Evolutionary conservation across 2,888 invertebrate species (phyloP).

Genomic region (Charanyca ferruginea): DNA sequence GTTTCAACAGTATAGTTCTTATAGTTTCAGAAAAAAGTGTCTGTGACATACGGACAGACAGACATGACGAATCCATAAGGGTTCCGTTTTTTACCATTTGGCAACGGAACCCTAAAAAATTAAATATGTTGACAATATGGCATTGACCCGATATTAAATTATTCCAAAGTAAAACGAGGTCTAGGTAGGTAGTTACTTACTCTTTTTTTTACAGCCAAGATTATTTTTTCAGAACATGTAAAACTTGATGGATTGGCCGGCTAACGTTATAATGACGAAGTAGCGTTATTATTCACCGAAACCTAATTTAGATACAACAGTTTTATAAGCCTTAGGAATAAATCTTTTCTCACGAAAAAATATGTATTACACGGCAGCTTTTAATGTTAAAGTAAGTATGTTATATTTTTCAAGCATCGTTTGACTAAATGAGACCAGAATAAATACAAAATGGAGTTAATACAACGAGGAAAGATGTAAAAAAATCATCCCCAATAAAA

Average conservation of each 20-base stretch:
- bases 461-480: constrained; percentile 50
- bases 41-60: too few species aligned
- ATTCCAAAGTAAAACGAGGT: constrained; percentile 35
- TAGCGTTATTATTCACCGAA: constrained; percentile 52
- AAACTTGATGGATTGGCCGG: constrained; percentile 65
- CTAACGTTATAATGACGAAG: constrained; percentile 43
- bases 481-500: constrained; percentile 67
- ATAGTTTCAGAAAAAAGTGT: too few species aligned
- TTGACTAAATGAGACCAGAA: constrained; percentile 1
- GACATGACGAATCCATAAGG: too few species aligned
- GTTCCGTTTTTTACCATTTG: too few species aligned
- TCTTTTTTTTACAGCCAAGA: constrained; percentile 21
- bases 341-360: constrained; percentile 33
- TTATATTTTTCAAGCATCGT: constrained; percentile 15
- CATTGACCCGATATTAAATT: constrained; percentile 55
- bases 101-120: too few species aligned
- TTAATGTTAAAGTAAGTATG: constrained; percentile 8
- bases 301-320: constrained; percentile 47
- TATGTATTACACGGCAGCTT: too few species aligned
- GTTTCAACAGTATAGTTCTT: too few species aligned
- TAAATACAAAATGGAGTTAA: constrained; percentile 20
- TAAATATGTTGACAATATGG: constrained; percentile 32
- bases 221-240: constrained; percentile 48
- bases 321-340: constrained; percentile 38
- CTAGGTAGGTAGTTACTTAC: constrained; percentile 17